These are phyloP conservation scores for Calephelis virginiensis DNA, from an alignment of 1,140 invertebrate genomes.

Conservation along the genomic window DNA sequence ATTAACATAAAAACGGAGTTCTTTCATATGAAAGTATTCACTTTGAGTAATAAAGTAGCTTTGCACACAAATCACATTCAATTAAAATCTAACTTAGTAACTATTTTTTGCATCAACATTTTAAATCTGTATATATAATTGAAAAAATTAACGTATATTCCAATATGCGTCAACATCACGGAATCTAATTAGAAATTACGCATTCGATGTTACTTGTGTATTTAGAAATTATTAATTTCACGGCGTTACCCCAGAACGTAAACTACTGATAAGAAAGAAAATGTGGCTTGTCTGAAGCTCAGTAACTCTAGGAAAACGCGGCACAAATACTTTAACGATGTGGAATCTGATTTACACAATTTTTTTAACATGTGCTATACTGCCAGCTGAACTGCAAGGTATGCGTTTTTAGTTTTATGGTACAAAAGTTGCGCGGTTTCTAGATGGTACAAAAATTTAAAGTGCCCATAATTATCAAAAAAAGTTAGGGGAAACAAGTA, in stretches of 20 bases:
- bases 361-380: constrained; percentile 19
- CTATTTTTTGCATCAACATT: no score
- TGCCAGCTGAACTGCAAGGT: constrained; percentile 30
- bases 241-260: constrained; percentile 30
- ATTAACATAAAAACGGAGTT: no score
- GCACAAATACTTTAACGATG: constrained; percentile 26
- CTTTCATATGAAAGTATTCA: no score
- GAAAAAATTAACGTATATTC: neutral
- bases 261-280: constrained; percentile 29
- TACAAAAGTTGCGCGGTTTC: neutral
- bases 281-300: constrained; percentile 19
- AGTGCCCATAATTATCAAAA: neutral
- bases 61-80: neutral
- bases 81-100: neutral
- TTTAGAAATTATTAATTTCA: constrained; percentile 54
- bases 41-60: no score
- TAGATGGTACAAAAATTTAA: neutral
- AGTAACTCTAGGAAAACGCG: neutral
- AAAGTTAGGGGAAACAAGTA: no score
- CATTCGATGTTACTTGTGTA: constrained; percentile 10
- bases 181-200: constrained; percentile 20
- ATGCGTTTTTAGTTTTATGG: neutral
- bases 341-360: constrained; percentile 25
- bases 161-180: constrained; percentile 5
- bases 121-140: neutral